A percentile compares a stretch with the other conserved stretches of the same genome.
These are phyloP conservation scores for Microchrysa polita DNA, from an alignment of 2,888 invertebrate species.

Conservation along the genomic window DNA sequence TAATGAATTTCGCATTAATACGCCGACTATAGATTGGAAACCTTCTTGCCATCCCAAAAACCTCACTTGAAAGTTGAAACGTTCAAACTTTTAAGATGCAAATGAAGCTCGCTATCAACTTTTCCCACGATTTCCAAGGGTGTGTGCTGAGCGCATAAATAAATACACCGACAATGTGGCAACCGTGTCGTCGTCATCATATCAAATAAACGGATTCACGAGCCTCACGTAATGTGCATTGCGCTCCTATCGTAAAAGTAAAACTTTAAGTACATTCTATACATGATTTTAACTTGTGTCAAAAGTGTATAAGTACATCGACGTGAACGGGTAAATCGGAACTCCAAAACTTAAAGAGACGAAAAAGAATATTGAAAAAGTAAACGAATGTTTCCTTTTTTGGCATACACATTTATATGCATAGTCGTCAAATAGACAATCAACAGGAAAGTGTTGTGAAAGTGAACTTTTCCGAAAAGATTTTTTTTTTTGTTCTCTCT, in stretches of 20 bases:
- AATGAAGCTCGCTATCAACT: conserved; percentile 10
- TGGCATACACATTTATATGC: no score
- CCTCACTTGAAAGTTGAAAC: neutral
- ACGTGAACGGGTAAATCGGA: neutral
- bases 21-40: neutral
- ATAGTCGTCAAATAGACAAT: conserved; percentile 10
- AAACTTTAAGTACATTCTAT: conserved; percentile 1
- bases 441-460: conserved; percentile 14
- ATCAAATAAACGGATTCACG: neutral
- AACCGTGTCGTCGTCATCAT: no score
- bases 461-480: neutral
- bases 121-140: neutral
- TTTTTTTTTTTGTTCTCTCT: neutral
- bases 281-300: neutral
- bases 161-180: neutral
- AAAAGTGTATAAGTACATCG: no score
- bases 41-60: neutral
- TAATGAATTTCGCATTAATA: neutral
- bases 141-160: neutral
- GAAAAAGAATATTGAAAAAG: neutral
- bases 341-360: neutral
- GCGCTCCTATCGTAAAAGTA: conserved; percentile 10
- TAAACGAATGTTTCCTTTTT: neutral
- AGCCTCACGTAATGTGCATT: conserved; percentile 14
- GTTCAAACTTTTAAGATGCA: neutral